phyloP scores from a whole-genome alignment of 2,888 invertebrate species.

The Cosmia trapezina region DNA sequence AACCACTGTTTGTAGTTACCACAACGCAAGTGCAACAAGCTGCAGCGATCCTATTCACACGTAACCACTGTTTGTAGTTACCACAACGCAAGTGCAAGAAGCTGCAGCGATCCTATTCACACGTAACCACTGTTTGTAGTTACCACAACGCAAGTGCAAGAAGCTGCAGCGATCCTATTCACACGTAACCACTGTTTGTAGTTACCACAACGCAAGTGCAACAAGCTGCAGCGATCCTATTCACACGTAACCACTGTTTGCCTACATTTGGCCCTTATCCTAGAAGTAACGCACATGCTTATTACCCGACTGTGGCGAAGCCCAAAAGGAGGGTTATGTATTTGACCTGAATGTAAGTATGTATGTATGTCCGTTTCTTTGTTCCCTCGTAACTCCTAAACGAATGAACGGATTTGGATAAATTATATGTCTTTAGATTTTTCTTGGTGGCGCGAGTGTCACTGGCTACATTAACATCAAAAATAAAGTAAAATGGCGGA shows the following conservation, averaged over 20 bases:
- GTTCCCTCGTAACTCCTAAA: too few species aligned
- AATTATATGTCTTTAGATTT: too few species aligned
- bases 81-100: not conserved
- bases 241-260: not conserved
- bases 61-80: conserved; percentile 1
- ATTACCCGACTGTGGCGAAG: too few species aligned
- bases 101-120: not conserved
- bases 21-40: not conserved
- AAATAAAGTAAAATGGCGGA: too few species aligned
- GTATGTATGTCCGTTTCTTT: too few species aligned
- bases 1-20: not conserved
- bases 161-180: not conserved
- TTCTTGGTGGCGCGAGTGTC: too few species aligned
- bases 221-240: not conserved
- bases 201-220: not conserved
- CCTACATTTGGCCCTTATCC: too few species aligned
- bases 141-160: not conserved
- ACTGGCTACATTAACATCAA: too few species aligned
- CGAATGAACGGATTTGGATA: too few species aligned
- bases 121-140: not conserved
- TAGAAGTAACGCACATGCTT: too few species aligned
- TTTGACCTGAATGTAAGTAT: too few species aligned
- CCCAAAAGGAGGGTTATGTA: too few species aligned
- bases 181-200: conserved; percentile 1
- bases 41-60: not conserved